Evolutionary conservation across 53 echinoderm and acorn worm species (phyloP).

Genomic region (Actinopyga echinites): DNA sequence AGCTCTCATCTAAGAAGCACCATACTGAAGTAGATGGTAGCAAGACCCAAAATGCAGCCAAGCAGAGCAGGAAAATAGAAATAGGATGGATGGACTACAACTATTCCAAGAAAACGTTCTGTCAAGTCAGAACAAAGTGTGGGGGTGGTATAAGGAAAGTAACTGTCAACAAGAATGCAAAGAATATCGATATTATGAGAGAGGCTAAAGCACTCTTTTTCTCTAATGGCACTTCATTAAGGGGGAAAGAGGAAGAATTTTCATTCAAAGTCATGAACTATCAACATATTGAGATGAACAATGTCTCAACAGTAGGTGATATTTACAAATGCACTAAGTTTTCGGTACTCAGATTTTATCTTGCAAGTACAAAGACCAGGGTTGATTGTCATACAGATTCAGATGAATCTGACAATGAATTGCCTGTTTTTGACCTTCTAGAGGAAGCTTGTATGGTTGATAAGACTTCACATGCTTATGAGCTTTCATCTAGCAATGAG

Average conservation of each 20-base stretch:
- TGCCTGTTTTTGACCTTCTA: background rate
- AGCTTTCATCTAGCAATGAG: background rate
- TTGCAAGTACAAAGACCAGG: background rate
- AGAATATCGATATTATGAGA: background rate
- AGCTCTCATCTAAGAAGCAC: background rate
- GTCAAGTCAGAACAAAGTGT: background rate
- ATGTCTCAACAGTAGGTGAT: slow-evolving; percentile 8
- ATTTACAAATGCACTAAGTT: slow-evolving; percentile 4
- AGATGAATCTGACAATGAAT: slow-evolving; percentile 21
- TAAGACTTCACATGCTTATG: background rate
- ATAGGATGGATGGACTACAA: slow-evolving; percentile 34
- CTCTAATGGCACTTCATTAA: background rate
- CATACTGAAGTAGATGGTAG: background rate
- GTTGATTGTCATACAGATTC: background rate
- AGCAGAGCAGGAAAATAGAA: background rate
- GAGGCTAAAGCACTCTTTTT: slow-evolving; percentile 1
- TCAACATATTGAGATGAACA: slow-evolving; percentile 27
- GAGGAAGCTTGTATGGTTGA: slow-evolving; percentile 8
- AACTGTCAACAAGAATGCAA: background rate
- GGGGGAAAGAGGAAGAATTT: slow-evolving; percentile 19
- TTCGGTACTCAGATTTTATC: background rate
- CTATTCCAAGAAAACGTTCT: background rate
- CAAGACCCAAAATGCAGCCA: background rate
- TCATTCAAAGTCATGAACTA: slow-evolving; percentile 11
- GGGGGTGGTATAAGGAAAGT: slow-evolving; percentile 14